These are phyloP conservation scores for Gymnobelideus leadbeateri DNA, from an alignment of 2,113 vertebrate species.

Conservation along the genomic window DNA sequence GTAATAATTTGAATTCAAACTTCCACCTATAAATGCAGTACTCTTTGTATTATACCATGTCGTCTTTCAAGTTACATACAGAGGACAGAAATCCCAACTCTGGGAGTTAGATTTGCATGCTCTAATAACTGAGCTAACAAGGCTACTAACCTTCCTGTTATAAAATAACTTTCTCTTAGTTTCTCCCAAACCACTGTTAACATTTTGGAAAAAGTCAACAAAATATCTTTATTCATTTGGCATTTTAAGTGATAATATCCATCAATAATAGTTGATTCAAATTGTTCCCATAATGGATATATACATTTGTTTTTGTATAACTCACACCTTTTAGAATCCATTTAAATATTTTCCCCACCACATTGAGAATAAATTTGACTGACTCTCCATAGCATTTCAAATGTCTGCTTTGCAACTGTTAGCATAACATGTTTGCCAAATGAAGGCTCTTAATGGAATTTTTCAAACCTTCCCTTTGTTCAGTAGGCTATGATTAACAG, in stretches of 20 bases:
- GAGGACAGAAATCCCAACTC: not conserved
- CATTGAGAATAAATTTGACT: conserved; percentile 23
- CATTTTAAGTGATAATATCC: conserved; percentile 21
- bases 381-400: conserved; percentile 10
- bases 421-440: conserved; percentile 11
- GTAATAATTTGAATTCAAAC: not conserved
- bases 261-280: conserved; percentile 1
- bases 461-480: conserved; percentile 43
- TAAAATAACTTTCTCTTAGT: not conserved
- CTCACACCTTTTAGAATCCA: conserved; percentile 13
- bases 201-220: conserved; percentile 37
- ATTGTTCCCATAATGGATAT: not conserved
- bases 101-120: not conserved
- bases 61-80: not conserved
- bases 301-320: conserved; percentile 38
- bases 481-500: not conserved
- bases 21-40: not conserved
- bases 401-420: conserved; percentile 21
- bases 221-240: not conserved
- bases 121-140: not conserved
- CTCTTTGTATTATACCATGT: not conserved
- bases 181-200: not conserved
- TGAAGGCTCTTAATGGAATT: not conserved
- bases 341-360: not conserved
- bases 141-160: not conserved